Base-by-base conservation (phyloP, 2,888 invertebrate species). In the Lasioglossum vierecki region DNA sequence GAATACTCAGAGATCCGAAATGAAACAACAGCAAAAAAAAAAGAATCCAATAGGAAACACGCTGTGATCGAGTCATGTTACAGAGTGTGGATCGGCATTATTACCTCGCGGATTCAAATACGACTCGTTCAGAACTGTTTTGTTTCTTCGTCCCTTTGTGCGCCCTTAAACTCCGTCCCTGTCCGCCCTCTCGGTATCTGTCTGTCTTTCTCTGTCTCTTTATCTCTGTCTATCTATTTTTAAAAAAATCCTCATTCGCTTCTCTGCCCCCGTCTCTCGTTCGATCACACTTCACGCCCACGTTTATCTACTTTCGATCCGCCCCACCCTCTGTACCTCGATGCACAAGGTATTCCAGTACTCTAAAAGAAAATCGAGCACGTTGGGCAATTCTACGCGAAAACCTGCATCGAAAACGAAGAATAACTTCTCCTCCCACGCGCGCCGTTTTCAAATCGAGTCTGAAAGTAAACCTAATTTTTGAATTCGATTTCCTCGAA, bases 71-170 rank as follows among this genome's bases (percentile, higher is more conserved):
- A 78, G 60, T 78, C 57, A 60, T 80, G 70, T 70, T 41, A 80
- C 73, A 80, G 84, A 76, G 60, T 68, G 53, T 85, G 41, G 30
- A 63, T n/a, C 79, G 82, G 46, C 53, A 41, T 66, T 53, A 41
- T 39, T 66, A 39, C 18, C 66, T 35, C 53, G 46, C 68, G 49
- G 2, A 75, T 80, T 35, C 35, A 74, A 39, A 57, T 77, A 66
- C 44, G 78, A 80, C 60, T 63, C 75, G 63, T 63, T 63, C 63
- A 63, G 63, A 63, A 63, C 85, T 80, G 76, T 85, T 85, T 78
- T 79, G 70, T 86, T 82, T 82, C 76, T 80, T 76, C 80, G 79
- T 72, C 49, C 79, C 71, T 74, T 35, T 88, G 26, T 80, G 60
- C 74, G 46, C 60, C 79, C 71, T 41, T 68, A 66, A 49, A 76